Base-by-base conservation (phyloP, 2,797 vertebrate species). In the Babyrousa celebensis region DNA sequence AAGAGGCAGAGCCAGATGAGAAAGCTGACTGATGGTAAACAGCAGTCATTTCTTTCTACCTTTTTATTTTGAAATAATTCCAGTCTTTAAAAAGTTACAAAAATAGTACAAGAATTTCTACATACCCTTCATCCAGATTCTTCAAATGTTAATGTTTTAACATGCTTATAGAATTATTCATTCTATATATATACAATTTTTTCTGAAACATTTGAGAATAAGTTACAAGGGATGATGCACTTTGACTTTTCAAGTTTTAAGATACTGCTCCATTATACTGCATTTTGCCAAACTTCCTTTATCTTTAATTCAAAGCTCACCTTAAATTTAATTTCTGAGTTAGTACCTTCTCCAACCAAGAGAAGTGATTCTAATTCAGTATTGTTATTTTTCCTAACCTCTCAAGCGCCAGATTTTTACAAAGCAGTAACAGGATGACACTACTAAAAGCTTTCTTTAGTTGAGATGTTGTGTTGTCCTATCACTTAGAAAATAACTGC, bases 241-340 rank as follows among this genome's bases (percentile, higher is more conserved):
- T 95, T 89, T 60, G 56, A 83, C 4, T 23, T 92, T 94, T 82
- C 10, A 67, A 40, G 15, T 88, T 94, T 77, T 83, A 88, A 97
- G 12, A 67, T 18, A 80, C 18, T 85, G 20, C 21, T 92, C 9
- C 80, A 72, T 29, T 21, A 68, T 27, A 36, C 8, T 94, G 8
- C 6, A 75, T 89, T 80, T 82, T 95, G 68, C n/a, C 27, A 86
- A 83, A 68, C 74, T 89, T 92, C 89, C 63, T 82, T 90, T 56
- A 58, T 1, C 12, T 72, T 95, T n/a, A n/a, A 85, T 74, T 91
- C 54, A 89, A 87, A 91, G 32, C 12, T 54, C 36, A 89, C 71
- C 18, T 85, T 92, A 91, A 68, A 62, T 85, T 82, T 18, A 91
- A 40, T 94, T 87, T 93, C 36, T 87, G 29, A 93, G 25, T 86